A percentile compares a stretch with the other conserved stretches of the same genome.
Evolutionary conservation across 2,888 invertebrate species (phyloP).

Genomic region (Cordilura impudica): DNA sequence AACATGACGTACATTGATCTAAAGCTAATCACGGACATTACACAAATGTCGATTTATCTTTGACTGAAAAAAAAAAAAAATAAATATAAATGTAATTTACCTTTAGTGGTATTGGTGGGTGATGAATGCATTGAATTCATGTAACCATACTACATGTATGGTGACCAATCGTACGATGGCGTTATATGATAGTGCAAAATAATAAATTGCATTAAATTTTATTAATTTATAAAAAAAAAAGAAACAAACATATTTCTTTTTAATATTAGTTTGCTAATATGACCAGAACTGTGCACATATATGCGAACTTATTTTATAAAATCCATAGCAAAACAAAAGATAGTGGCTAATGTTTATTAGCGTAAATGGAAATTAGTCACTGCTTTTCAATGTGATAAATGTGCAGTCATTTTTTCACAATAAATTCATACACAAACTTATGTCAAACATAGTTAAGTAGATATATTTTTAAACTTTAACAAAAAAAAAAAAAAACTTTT

Average conservation of each 20-base stretch:
- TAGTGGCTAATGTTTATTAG: slow-evolving; percentile 49
- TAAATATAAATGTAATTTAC: not conserved
- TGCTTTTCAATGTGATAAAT: slow-evolving; percentile 9
- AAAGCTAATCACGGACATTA: slow-evolving; percentile 58
- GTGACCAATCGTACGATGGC: slow-evolving; percentile 3
- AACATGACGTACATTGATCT: slow-evolving; percentile 60
- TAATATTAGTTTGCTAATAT: not conserved
- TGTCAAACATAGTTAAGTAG: too few species aligned
- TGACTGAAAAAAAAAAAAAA: slow-evolving; percentile 30
- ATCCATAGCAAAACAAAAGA: slow-evolving; percentile 48
- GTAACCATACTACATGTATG: not conserved
- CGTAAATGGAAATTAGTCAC: slow-evolving; percentile 57
- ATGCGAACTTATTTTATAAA: not conserved
- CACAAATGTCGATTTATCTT: slow-evolving; percentile 58
- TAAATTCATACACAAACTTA: too few species aligned
- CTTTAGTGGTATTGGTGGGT: slow-evolving; percentile 3
- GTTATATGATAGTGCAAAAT: slow-evolving; percentile 43
- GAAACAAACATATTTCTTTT: slow-evolving; percentile 16
- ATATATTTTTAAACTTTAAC: too few species aligned
- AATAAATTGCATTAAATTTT: slow-evolving; percentile 53
- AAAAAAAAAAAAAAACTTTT: too few species aligned
- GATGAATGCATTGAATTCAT: not conserved
- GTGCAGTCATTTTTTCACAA: not conserved
- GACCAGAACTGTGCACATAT: too few species aligned
- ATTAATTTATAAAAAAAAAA: slow-evolving; percentile 47